Conservation (phyloP, 1,140 invertebrate species). For the Bombus vancouverensis region DNA sequence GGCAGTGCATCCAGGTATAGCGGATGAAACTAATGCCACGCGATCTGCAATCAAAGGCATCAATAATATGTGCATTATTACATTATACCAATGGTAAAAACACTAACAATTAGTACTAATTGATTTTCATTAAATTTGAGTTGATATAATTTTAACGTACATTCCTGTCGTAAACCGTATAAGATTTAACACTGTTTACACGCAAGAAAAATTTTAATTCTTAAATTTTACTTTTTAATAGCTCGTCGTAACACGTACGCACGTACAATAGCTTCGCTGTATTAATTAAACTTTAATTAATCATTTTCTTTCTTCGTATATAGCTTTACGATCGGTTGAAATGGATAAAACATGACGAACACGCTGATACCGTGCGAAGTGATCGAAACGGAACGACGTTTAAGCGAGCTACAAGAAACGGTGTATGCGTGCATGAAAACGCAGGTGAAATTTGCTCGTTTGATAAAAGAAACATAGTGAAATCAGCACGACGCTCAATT, state of each 20-base stretch:
- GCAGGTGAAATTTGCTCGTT: slow-evolving; percentile 49
- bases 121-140: not conserved
- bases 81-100: not conserved
- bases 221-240: not conserved
- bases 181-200: not conserved
- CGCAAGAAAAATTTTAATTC: not conserved
- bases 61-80: not conserved
- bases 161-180: not conserved
- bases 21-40: slow-evolving; percentile 77
- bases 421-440: slow-evolving; percentile 9
- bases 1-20: slow-evolving; percentile 76
- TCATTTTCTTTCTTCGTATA: not conserved
- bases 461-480: slow-evolving; percentile 31
- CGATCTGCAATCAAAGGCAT: slow-evolving; percentile 72
- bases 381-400: slow-evolving; percentile 42
- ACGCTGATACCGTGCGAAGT: slow-evolving; percentile 3
- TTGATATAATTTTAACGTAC: too few relatives aligned
- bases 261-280: not conserved
- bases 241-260: not conserved
- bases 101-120: not conserved
- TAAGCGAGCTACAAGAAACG: slow-evolving; percentile 2
- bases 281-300: not conserved
- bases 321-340: not conserved
- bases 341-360: not conserved
- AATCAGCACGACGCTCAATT: slow-evolving; percentile 30